phyloP scores from a whole-genome alignment of 1,140 invertebrate species.

The Drosophila littoralis region DNA sequence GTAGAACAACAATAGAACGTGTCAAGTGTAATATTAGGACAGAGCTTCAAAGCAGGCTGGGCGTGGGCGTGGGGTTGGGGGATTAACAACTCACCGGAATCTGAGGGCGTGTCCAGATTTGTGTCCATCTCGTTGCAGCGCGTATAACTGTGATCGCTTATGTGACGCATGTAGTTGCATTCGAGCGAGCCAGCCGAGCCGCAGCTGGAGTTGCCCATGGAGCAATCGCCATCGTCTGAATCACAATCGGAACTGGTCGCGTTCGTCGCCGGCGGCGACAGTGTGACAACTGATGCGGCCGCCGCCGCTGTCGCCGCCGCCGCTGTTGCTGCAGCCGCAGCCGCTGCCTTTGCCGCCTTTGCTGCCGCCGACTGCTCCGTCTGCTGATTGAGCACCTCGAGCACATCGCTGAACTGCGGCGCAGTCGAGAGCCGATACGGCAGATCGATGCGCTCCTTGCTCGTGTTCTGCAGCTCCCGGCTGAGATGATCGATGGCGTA shows the following conservation, averaged over 20 bases:
- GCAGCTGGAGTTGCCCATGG: conserved; percentile 39
- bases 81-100: conserved; percentile 91
- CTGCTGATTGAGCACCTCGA: conserved; percentile 62
- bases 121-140: conserved; percentile 85
- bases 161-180: conserved; percentile 67
- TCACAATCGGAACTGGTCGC: conserved; percentile 66
- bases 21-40: not conserved
- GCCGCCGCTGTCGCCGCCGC: conserved; percentile 1
- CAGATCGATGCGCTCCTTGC: conserved; percentile 44
- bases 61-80: no score
- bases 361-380: not conserved
- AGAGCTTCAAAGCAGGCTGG: no score
- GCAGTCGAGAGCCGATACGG: conserved; percentile 7
- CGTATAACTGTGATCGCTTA: conserved; percentile 90
- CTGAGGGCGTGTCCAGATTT: conserved; percentile 91
- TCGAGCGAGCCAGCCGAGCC: conserved; percentile 36
- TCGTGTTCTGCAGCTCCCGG: conserved; percentile 75
- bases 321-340: not conserved
- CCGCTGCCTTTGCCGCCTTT: not conserved
- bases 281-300: conserved; percentile 7
- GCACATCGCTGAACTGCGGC: conserved; percentile 52
- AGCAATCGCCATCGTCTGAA: conserved; percentile 65
- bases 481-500: conserved; percentile 61
- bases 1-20: not conserved
- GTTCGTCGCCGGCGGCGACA: conserved; percentile 44